phyloP scores from a whole-genome alignment of 2,113 vertebrate species.

The Zosterops hypoxanthus region DNA sequence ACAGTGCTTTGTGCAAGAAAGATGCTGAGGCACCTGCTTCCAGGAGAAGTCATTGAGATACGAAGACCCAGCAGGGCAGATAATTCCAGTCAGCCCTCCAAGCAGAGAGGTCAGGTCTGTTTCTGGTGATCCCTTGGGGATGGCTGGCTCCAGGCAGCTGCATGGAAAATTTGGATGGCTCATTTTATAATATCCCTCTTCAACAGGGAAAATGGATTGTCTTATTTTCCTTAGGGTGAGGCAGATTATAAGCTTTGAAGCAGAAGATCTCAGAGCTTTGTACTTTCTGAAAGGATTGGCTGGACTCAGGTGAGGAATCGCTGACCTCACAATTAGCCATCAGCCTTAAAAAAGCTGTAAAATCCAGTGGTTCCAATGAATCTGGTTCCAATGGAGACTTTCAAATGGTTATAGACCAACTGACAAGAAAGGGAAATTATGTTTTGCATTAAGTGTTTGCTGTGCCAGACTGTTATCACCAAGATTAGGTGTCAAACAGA shows the following conservation, averaged over 20 bases:
- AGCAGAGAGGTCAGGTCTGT: background rate
- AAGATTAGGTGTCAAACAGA: background rate
- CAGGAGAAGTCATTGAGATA: background rate
- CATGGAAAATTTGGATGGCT: background rate
- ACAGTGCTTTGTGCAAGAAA: background rate
- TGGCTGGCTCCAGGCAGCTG: background rate
- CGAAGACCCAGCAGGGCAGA: background rate
- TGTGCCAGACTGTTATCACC: background rate
- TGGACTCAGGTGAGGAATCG: background rate
- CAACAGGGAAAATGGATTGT: background rate
- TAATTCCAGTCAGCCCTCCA: background rate
- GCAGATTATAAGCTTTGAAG: background rate
- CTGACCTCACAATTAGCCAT: accelerated
- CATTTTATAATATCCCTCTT: background rate
- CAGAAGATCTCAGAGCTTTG: background rate
- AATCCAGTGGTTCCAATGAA: background rate
- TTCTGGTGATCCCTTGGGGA: background rate
- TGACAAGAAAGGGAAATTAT: background rate
- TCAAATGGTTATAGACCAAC: background rate
- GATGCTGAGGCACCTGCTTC: background rate
- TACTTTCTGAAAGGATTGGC: background rate
- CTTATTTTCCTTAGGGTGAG: background rate
- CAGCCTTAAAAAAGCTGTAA: background rate
- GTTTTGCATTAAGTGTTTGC: background rate
- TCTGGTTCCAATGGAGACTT: background rate